Conservation (phyloP, 2,113 vertebrate species). For the Pterophyllum scalare region DNA sequence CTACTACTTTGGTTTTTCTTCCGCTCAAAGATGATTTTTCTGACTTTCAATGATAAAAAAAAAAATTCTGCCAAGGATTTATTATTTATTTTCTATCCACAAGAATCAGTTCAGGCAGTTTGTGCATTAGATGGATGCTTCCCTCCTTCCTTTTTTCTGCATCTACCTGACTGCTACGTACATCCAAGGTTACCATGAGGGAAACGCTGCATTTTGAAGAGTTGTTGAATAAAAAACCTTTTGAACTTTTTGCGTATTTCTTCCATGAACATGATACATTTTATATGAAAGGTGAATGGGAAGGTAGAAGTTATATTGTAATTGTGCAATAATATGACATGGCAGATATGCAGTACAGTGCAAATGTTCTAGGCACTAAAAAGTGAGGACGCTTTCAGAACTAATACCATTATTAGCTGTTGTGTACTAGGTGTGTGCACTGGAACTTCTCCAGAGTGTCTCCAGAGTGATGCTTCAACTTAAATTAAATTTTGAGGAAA, state of each 20-base stretch:
- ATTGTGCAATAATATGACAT: neutral
- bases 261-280: neutral
- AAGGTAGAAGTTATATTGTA: neutral
- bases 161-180: neutral
- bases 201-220: neutral
- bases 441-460: neutral
- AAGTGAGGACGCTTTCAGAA: neutral
- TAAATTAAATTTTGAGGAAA: neutral
- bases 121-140: neutral
- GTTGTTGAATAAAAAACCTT: neutral
- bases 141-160: neutral
- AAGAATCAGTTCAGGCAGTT: neutral
- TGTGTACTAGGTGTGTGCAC: neutral
- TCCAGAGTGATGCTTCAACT: neutral
- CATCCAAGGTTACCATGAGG: neutral
- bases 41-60: neutral
- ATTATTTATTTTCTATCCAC: neutral
- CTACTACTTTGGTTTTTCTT: neutral
- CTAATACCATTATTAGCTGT: neutral
- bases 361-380: neutral
- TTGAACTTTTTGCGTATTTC: neutral
- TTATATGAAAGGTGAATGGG: neutral
- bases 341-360: neutral
- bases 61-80: no score
- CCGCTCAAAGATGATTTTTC: neutral